Base-by-base conservation (phyloP, 2,888 invertebrate species). In the Cataglyphis altisquamis region DNA sequence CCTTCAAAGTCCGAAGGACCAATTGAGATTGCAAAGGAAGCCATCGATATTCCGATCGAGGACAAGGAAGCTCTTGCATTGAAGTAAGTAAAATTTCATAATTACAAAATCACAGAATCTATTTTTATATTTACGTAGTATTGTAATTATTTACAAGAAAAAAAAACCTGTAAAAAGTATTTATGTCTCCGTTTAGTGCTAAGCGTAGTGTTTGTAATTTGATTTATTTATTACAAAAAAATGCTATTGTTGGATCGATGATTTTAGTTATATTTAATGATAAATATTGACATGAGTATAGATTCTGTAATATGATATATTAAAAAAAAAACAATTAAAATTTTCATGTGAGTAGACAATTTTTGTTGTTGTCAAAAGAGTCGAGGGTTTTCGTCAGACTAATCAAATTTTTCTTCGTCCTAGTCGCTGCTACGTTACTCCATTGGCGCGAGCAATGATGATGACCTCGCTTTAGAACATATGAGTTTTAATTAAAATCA, bases 11-110 rank as follows among this genome's bases (percentile, higher is more conserved):
- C 93, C 21, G 91, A 92, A 36, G 94, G 93, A 62, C 92, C 94
- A 0, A 92, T 94, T 25, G 94, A 94, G 85, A 94, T 94, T 12
- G 94, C 94, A n/a, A 94, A 92, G 63, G 94, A 94, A 85, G 94
- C 94, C 36, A 91, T 94, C 15, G 91, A 94, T 48, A 83, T 91
- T 32, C 92, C 94, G 4, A 90, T 91, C 21, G 92, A 89, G 25
- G 91, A 94, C 66, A 93, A 92, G 84, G 90, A 93, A 45, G 91
- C 92, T 86, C 94, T 95, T 82, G 93, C 94, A 84, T 86, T 92
- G 84, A 95, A 95, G 95, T 95, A 94, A 62, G 94, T 92, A 60
- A 21, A 64, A 25, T 80, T 48, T 36, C 12, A 8, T 32, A 57
- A 77, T 48, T 3, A 12, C 12, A 1, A 39, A 45, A 29, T 41